These are phyloP conservation scores for Periparus ater DNA, from an alignment of 2,797 vertebrate genomes.

Conservation along the genomic window DNA sequence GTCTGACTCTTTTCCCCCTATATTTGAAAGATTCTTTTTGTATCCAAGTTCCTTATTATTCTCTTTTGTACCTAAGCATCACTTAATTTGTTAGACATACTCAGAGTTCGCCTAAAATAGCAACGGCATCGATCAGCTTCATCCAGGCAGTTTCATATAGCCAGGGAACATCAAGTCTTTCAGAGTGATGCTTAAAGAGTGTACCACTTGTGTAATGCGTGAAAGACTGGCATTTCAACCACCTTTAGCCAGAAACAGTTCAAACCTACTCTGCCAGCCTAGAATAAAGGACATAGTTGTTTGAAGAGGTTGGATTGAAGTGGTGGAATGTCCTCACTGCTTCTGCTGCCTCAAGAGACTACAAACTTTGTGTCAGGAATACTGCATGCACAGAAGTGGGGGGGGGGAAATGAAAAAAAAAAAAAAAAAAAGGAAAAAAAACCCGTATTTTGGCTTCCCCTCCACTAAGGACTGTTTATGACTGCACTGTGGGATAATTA, in stretches of 20 bases:
- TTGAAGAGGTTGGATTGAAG: not conserved
- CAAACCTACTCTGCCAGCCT: not conserved
- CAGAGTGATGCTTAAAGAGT: not conserved
- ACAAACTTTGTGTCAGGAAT: not conserved
- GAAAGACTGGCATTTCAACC: not conserved
- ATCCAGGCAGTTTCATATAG: not conserved
- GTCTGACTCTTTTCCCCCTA: accelerated
- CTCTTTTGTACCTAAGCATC: not conserved
- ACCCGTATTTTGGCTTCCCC: not conserved
- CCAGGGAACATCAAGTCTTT: not conserved
- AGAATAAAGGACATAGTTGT: not conserved
- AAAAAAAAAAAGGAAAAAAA: not conserved
- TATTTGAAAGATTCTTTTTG: not conserved
- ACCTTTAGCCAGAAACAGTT: not conserved
- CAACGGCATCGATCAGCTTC: not conserved
- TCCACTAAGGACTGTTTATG: not conserved
- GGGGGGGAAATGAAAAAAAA: accelerated
- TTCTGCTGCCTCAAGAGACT: not conserved
- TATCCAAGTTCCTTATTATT: not conserved
- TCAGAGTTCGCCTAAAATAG: not conserved
- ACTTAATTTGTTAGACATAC: not conserved
- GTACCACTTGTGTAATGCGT: not conserved
- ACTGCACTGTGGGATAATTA: not conserved
- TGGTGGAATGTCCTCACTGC: not conserved
- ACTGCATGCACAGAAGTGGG: not conserved